Evolutionary conservation across 2,888 invertebrate genomes (phyloP), one percentile per base, ranked within the genome.

Genomic region (Galeopsomyia nigrocyanea): DNA sequence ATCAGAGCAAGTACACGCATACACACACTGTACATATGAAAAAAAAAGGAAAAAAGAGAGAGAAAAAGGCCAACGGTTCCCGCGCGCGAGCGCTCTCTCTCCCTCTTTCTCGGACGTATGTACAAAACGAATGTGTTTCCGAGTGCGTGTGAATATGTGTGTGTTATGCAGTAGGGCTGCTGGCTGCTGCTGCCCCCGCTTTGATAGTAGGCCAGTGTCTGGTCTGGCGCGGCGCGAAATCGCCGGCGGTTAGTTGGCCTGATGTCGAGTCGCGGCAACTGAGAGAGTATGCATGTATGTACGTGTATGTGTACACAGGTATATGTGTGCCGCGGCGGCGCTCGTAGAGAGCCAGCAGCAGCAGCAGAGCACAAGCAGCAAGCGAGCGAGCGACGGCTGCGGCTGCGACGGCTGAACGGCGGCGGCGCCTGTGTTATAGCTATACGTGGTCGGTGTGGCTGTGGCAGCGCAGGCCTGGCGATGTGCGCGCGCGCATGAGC

Each of bases 311-410:
- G 2, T 39, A 17, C 7, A 17, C 17, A 57, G 56, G 19, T 58
- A 39, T 19, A 58, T 31, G 16, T 50, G 39, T 39, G 39, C 39
- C 51, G 46, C 31, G 13, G 69, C 69, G 63, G 56, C 69, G 63
- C 57, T 50, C 21, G 64, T 63, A 63, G 39, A 51, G 39, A 26
- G 26, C 26, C 26, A 26, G 26, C n/a, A n/a, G n/a, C n/a, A n/a
- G n/a, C n/a, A n/a, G n/a, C n/a, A n/a, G n/a, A n/a, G n/a, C n/a
- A n/a, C n/a, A n/a, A n/a, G n/a, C n/a, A n/a, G n/a, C n/a, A n/a
- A n/a, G n/a, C 26, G 3, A 26, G 21, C 66, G 57, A 31, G 49
- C 47, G 47, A 47, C 56, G 57, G 56, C 56, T 57, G 46, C 53
- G 14, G 64, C 49, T 22, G 46, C 58, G 26, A 19, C 49, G 5